Percentiles rank a stretch among this genome's conserved stretches.
These are phyloP conservation scores for Cyclina sinensis DNA, from an alignment of 1,140 invertebrate genomes.

Conservation along the genomic window DNA sequence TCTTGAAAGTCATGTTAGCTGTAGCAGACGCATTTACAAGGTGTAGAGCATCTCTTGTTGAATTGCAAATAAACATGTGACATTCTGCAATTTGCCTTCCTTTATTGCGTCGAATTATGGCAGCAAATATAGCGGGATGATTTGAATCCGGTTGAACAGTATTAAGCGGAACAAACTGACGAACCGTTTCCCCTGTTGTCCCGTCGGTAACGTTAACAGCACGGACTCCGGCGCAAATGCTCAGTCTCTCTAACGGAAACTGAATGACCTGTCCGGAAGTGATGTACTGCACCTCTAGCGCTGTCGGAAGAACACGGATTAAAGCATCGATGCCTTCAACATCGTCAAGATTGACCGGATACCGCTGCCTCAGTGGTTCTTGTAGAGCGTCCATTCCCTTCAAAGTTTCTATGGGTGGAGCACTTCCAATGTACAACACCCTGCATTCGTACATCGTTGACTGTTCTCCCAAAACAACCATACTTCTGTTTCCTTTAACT, in stretches of 20 bases:
- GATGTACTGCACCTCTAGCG: slow-evolving; percentile 32
- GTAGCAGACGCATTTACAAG: slow-evolving; percentile 47
- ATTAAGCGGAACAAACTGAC: slow-evolving; percentile 53
- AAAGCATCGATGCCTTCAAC: slow-evolving; percentile 46
- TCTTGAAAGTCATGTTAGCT: slow-evolving; percentile 49
- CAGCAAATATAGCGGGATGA: slow-evolving; percentile 52
- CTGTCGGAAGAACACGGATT: slow-evolving; percentile 45
- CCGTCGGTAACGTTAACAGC: slow-evolving; percentile 38
- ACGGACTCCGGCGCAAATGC: slow-evolving; percentile 45
- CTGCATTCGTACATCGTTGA: slow-evolving; percentile 45
- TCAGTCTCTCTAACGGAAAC: slow-evolving; percentile 26
- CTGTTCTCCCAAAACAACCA: slow-evolving; percentile 33
- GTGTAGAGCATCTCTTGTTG: slow-evolving; percentile 35
- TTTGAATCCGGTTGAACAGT: not conserved
- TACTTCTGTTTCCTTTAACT: not conserved
- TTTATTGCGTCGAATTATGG: slow-evolving; percentile 49
- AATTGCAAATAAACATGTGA: slow-evolving; percentile 55
- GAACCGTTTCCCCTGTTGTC: not conserved
- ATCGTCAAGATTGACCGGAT: slow-evolving; percentile 26
- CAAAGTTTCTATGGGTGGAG: slow-evolving; percentile 49
- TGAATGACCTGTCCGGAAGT: slow-evolving; percentile 14
- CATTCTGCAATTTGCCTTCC: slow-evolving; percentile 62
- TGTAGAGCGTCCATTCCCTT: slow-evolving; percentile 55
- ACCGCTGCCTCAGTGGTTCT: slow-evolving; percentile 29
- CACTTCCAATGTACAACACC: slow-evolving; percentile 53